A percentile compares a stretch with the other conserved stretches of the same genome.
phyloP scores from a whole-genome alignment of 2,113 vertebrate genomes.

The Callionymus lyra region DNA sequence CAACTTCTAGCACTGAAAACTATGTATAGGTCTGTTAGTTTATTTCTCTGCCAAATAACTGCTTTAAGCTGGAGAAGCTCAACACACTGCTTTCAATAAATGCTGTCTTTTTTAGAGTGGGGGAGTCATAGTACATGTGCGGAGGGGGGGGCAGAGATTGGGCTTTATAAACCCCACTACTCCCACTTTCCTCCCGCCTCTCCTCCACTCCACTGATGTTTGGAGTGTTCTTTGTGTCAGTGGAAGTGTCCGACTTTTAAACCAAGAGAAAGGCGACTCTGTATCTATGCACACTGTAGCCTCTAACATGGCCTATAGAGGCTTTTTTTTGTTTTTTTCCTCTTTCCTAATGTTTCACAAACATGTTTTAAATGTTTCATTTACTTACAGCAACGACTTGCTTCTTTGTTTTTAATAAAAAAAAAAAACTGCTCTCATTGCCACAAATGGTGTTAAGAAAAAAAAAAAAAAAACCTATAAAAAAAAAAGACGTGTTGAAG shows the following conservation, averaged over 20 bases:
- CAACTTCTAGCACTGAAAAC: slow-evolving; percentile 95
- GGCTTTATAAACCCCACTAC: too few relatives aligned
- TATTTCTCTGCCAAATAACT: slow-evolving; percentile 93
- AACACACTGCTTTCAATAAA: slow-evolving; percentile 84
- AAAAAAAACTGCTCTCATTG: slow-evolving; percentile 66
- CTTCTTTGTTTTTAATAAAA: slow-evolving; percentile 45
- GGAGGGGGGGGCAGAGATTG: slow-evolving; percentile 75
- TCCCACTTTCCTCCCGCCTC: slow-evolving; percentile 39
- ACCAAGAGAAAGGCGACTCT: slow-evolving; percentile 77
- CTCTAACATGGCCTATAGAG: slow-evolving; percentile 79
- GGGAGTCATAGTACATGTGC: slow-evolving; percentile 68
- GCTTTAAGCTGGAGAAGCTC: slow-evolving; percentile 92
- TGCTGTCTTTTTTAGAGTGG: slow-evolving; percentile 81
- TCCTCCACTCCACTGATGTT: slow-evolving; percentile 43
- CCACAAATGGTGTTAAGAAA: slow-evolving; percentile 81
- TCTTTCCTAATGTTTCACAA: slow-evolving; percentile 31
- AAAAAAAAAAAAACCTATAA: slow-evolving; percentile 18
- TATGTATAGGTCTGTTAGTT: slow-evolving; percentile 85
- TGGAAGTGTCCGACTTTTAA: slow-evolving; percentile 67
- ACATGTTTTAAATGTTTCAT: slow-evolving; percentile 78
- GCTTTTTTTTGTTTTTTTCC: slow-evolving; percentile 58
- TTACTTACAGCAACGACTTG: slow-evolving; percentile 40
- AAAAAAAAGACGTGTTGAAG: too few relatives aligned
- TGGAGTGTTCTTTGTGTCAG: slow-evolving; percentile 34
- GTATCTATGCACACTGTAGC: slow-evolving; percentile 99